Percentiles rank a stretch among this genome's conserved stretches.
Conservation (phyloP, 2,797 vertebrate species). For the Intellagama lesueurii region DNA sequence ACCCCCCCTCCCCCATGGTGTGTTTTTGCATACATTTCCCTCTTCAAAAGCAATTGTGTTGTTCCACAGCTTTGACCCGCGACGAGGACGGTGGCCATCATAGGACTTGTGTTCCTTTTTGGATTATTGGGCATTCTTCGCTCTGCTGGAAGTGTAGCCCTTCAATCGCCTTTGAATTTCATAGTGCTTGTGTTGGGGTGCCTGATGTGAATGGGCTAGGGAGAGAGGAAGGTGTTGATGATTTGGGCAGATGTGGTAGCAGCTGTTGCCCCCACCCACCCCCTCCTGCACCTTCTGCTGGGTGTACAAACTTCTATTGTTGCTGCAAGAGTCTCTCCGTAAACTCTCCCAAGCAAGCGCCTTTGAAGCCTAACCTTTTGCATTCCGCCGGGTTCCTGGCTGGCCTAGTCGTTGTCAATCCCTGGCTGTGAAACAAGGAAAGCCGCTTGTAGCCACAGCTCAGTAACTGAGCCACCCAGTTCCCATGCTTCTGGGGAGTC, state of each 20-base stretch:
- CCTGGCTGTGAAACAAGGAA: not conserved
- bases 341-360: constrained; percentile 8
- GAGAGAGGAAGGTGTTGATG: not conserved
- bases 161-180: constrained; percentile 1
- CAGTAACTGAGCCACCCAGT: constrained; percentile 13
- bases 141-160: not conserved
- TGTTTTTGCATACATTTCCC: too few relatives aligned
- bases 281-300: constrained; percentile 4
- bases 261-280: not conserved
- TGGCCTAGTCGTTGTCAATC: not conserved
- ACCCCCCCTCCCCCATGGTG: too few relatives aligned
- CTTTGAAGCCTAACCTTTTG: not conserved
- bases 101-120: not conserved
- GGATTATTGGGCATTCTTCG: not conserved
- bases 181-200: constrained; percentile 2
- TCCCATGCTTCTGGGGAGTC: constrained; percentile 35
- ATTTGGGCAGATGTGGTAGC: constrained; percentile 35
- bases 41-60: too few relatives aligned
- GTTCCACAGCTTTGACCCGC: too few relatives aligned
- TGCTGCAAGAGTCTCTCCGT: not conserved
- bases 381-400: not conserved
- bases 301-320: constrained; percentile 21
- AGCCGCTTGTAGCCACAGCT: not conserved
- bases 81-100: too few relatives aligned
- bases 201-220: not conserved